Evolutionary conservation across 2,113 vertebrate species (phyloP).

Genomic region (Gila orcuttii): DNA sequence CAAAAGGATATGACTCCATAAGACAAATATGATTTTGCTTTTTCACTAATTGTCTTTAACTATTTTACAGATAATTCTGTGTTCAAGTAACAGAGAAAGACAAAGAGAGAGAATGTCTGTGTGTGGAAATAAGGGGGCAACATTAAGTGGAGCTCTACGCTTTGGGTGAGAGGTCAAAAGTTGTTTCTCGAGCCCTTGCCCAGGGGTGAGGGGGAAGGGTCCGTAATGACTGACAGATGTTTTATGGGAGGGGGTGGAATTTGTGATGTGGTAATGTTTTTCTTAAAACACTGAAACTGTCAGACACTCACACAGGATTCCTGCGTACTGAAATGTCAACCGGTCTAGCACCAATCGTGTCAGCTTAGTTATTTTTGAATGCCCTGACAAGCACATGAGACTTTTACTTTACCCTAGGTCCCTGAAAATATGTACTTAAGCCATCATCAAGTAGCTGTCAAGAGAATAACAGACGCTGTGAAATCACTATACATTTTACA

Average conservation of each 20-base stretch:
- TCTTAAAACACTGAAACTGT: slow-evolving; percentile 2
- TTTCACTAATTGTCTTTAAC: neutral
- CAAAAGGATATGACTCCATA: neutral
- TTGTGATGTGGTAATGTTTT: slow-evolving; percentile 25
- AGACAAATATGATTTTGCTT: neutral
- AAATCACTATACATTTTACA: neutral
- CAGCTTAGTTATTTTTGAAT: slow-evolving; percentile 33
- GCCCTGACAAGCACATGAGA: slow-evolving; percentile 26
- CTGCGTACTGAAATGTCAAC: slow-evolving; percentile 28
- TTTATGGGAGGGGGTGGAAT: slow-evolving; percentile 26
- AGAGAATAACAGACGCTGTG: neutral
- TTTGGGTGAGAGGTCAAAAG: slow-evolving; percentile 47
- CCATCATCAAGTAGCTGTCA: neutral
- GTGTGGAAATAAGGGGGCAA: slow-evolving; percentile 33
- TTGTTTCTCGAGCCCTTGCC: slow-evolving; percentile 35
- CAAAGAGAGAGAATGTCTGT: neutral
- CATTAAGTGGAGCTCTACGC: slow-evolving; percentile 35
- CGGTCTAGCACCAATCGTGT: slow-evolving; percentile 6
- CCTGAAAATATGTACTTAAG: neutral
- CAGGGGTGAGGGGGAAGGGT: slow-evolving; percentile 37
- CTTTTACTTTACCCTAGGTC: slow-evolving; percentile 11
- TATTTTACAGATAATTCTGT: neutral
- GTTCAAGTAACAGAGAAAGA: neutral
- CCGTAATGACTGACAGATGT: slow-evolving; percentile 54
- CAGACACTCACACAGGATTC: slow-evolving; percentile 18